Conservation (phyloP, 2,888 invertebrate species). For the Xestia xanthographa region DNA sequence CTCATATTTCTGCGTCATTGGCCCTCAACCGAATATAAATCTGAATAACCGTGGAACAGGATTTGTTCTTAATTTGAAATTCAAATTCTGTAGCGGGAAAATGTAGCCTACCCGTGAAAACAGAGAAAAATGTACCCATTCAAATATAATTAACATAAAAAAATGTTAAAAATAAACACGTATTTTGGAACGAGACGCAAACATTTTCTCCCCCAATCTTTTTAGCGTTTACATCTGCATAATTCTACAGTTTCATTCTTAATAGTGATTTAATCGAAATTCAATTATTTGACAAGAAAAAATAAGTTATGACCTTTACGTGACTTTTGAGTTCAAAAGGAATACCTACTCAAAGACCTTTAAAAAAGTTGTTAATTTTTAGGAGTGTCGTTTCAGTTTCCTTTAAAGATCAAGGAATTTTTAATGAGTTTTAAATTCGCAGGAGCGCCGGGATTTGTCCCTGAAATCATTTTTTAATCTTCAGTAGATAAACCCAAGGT, state of each 20-base stretch:
- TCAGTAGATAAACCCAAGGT: background rate
- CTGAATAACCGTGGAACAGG: constrained; percentile 83
- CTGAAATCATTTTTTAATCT: background rate
- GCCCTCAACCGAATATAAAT: constrained; percentile 84
- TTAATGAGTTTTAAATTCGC: constrained; percentile 31
- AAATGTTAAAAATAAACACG: constrained; percentile 80
- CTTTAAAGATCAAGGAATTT: constrained; percentile 40
- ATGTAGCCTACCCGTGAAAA: constrained; percentile 79
- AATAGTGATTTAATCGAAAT: constrained; percentile 50
- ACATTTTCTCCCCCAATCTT: constrained; percentile 64
- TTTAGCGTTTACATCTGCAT: constrained; percentile 69
- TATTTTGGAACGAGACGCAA: constrained; percentile 72
- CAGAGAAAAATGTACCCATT: constrained; percentile 83
- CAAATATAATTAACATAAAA: constrained; percentile 86
- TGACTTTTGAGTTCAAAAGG: constrained; percentile 43
- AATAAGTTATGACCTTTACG: constrained; percentile 39
- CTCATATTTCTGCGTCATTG: constrained; percentile 86
- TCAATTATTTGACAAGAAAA: constrained; percentile 40
- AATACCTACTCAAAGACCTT: constrained; percentile 30
- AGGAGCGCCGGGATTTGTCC: background rate
- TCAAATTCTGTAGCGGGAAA: constrained; percentile 84
- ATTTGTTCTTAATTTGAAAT: constrained; percentile 86
- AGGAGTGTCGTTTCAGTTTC: constrained; percentile 48
- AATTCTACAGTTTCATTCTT: constrained; percentile 66
- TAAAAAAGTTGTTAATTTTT: constrained; percentile 53